Evolutionary conservation across 2,113 vertebrate species (phyloP).

Genomic region (Corythaixoides concolor): DNA sequence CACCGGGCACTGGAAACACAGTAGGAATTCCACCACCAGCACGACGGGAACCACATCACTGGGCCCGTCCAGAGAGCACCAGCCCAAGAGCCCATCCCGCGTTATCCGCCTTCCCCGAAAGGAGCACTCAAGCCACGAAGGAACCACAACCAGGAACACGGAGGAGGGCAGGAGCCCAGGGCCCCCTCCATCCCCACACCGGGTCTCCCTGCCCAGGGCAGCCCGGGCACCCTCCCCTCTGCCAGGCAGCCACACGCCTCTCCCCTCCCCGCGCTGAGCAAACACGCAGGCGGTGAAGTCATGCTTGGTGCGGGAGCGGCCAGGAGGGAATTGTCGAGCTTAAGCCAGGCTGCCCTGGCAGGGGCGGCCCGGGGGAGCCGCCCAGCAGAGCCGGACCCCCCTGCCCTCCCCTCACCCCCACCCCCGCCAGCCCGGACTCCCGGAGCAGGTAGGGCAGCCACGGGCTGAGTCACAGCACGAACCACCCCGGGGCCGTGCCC

Average conservation of each 20-base stretch:
- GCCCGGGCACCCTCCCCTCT: neutral
- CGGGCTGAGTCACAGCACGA: slow-evolving; percentile 31
- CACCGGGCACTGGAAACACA: neutral
- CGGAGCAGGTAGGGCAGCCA: neutral
- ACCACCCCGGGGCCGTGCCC: neutral
- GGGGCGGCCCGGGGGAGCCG: accelerated
- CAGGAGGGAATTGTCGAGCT: neutral
- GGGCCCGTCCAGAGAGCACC: neutral
- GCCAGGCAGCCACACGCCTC: neutral
- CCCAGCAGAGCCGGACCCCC: neutral
- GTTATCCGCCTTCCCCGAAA: accelerated
- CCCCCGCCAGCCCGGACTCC: neutral
- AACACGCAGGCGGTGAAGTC: neutral
- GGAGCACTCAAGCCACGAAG: neutral
- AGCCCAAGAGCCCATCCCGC: neutral
- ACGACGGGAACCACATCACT: accelerated
- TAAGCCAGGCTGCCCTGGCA: neutral
- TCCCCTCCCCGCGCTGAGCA: neutral
- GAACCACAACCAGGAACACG: accelerated
- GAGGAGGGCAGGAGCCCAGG: neutral
- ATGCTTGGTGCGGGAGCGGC: neutral
- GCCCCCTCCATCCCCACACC: too few relatives aligned
- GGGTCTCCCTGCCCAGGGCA: neutral
- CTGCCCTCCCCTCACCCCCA: accelerated
- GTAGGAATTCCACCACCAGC: neutral